Conservation (phyloP, 2,113 vertebrate genomes). For the Neomonachus schauinslandi region DNA sequence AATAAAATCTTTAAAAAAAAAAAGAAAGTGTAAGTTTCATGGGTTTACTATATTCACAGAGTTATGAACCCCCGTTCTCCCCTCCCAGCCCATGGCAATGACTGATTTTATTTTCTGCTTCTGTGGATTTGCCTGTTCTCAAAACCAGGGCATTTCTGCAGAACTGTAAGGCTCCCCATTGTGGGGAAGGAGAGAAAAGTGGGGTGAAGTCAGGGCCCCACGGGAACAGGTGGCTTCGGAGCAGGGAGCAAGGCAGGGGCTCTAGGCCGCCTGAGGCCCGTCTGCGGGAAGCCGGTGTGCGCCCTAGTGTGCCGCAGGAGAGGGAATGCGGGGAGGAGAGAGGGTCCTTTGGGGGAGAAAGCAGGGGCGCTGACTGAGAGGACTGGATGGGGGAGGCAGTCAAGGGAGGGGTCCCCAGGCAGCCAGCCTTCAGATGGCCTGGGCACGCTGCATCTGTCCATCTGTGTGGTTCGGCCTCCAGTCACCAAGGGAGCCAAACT, state of each 20-base stretch:
- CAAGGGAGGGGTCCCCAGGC: accelerated
- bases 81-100: not conserved
- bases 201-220: not conserved
- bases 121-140: not conserved
- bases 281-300: not conserved
- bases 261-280: not conserved
- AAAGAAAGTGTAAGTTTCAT: not conserved
- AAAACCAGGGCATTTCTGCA: not conserved
- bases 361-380: not conserved
- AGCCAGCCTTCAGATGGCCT: not conserved
- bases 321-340: not conserved
- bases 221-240: too few relatives aligned
- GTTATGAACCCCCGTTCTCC: not conserved
- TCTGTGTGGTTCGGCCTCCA: not conserved
- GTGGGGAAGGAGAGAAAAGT: not conserved
- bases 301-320: not conserved
- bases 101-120: conserved; percentile 2
- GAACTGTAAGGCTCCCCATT: not conserved
- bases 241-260: not conserved
- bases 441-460: not conserved
- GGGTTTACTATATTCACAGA: not conserved
- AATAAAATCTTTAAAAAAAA: not conserved
- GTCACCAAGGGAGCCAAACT: not conserved
- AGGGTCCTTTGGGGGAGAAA: not conserved
- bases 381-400: not conserved